phyloP scores from a whole-genome alignment of 2,113 vertebrate genomes.

The Apteryx mantelli region DNA sequence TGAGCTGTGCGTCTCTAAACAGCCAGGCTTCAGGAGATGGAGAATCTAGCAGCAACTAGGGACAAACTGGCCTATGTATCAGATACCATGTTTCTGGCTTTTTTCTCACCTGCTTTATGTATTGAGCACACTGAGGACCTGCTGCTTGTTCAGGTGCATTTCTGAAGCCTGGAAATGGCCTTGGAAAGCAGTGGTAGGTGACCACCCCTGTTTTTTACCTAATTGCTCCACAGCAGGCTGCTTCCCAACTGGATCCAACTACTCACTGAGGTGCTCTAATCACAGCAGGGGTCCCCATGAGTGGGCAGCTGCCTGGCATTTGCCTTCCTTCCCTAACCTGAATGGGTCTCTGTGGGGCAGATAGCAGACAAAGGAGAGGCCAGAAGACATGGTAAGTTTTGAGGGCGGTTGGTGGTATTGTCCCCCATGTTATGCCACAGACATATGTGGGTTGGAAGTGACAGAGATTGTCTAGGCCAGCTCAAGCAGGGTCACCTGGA shows the following conservation, averaged over 20 bases:
- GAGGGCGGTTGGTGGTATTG: neutral
- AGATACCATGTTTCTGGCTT: neutral
- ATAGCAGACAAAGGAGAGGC: neutral
- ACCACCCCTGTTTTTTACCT: neutral
- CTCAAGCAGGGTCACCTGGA: neutral
- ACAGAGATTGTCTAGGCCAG: neutral
- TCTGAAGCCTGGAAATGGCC: neutral
- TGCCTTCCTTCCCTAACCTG: neutral
- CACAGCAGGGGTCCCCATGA: neutral
- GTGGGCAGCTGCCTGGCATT: neutral
- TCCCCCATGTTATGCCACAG: neutral
- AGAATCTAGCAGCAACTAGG: fast-evolving
- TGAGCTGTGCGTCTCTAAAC: neutral
- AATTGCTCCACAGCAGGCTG: neutral
- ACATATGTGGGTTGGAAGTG: neutral
- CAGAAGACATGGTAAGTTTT: neutral
- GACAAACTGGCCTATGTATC: neutral
- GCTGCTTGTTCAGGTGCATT: neutral
- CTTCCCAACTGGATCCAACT: neutral
- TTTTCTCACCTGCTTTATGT: neutral
- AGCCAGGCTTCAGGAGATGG: neutral
- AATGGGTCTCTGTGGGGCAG: neutral
- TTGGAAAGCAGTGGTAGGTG: neutral
- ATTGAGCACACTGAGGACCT: neutral
- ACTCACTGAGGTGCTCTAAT: neutral